Evolutionary conservation across 2,113 vertebrate species (phyloP).

Genomic region (Emberiza fucata): DNA sequence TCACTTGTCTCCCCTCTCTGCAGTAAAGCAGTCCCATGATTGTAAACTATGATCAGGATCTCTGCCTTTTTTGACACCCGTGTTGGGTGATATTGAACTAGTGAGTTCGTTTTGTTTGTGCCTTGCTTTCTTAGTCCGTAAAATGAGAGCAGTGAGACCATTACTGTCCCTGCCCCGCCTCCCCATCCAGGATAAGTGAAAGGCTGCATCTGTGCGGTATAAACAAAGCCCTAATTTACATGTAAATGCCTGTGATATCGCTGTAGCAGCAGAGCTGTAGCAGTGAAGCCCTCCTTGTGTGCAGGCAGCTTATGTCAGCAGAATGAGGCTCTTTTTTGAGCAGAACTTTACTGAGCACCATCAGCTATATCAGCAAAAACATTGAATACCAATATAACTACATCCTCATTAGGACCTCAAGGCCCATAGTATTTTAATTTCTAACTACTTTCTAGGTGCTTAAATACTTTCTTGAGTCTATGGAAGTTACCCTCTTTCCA

Average conservation of each 20-base stretch:
- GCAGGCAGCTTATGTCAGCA: slow-evolving; percentile 53
- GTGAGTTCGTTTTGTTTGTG: background rate
- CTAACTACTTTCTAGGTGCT: background rate
- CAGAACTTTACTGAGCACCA: slow-evolving; percentile 37
- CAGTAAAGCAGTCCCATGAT: background rate
- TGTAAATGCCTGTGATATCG: slow-evolving; percentile 42
- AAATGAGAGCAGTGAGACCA: background rate
- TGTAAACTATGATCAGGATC: background rate
- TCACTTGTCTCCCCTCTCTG: background rate
- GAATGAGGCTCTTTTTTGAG: slow-evolving; percentile 42
- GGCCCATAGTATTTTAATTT: background rate
- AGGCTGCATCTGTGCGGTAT: slow-evolving; percentile 37
- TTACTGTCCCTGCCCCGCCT: background rate
- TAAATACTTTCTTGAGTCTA: background rate
- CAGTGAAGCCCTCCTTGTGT: slow-evolving; percentile 32
- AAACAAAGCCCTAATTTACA: slow-evolving; percentile 61
- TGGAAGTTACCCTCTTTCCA: background rate
- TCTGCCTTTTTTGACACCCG: background rate
- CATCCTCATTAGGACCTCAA: background rate
- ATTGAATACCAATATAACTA: slow-evolving; percentile 18
- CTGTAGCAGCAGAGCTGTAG: slow-evolving; percentile 48
- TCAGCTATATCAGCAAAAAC: slow-evolving; percentile 40
- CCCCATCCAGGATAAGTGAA: slow-evolving; percentile 7
- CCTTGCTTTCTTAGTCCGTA: background rate
- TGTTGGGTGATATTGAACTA: background rate